A percentile compares a stretch with the other conserved stretches of the same genome.
Conservation (phyloP, 2,888 invertebrate genomes). For the Brachylomia viminalis region DNA sequence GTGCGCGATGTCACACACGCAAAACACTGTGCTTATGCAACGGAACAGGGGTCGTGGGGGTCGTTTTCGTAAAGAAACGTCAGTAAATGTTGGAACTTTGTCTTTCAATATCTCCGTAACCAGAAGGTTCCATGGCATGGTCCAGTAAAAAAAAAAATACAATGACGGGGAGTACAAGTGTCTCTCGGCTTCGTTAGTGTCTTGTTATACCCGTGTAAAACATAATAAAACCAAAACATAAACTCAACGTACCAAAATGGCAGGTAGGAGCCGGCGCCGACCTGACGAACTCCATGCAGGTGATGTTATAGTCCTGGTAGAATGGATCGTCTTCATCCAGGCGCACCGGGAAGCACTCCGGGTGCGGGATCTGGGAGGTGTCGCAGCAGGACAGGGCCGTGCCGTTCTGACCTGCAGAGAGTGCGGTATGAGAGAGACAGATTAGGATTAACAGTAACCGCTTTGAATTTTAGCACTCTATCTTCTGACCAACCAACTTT, state of each 20-base stretch:
- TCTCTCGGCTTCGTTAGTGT: no score
- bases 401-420: conserved; percentile 90
- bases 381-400: conserved; percentile 93
- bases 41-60: no score
- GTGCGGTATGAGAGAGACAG: not conserved
- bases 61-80: no score
- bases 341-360: conserved; percentile 95
- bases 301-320: conserved; percentile 92
- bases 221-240: not conserved
- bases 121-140: no score
- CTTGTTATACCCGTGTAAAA: not conserved
- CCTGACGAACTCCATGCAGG: conserved; percentile 96
- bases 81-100: no score
- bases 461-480: no score
- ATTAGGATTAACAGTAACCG: not conserved
- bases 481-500: no score
- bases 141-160: no score
- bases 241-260: conserved; percentile 90
- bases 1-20: no score
- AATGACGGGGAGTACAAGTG: no score
- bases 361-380: conserved; percentile 87
- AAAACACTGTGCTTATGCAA: no score
- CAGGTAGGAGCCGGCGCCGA: conserved; percentile 95
- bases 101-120: no score
- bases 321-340: conserved; percentile 93